These are phyloP conservation scores for Semnornis frantzii DNA, from an alignment of 2,113 vertebrate species.

Conservation along the genomic window DNA sequence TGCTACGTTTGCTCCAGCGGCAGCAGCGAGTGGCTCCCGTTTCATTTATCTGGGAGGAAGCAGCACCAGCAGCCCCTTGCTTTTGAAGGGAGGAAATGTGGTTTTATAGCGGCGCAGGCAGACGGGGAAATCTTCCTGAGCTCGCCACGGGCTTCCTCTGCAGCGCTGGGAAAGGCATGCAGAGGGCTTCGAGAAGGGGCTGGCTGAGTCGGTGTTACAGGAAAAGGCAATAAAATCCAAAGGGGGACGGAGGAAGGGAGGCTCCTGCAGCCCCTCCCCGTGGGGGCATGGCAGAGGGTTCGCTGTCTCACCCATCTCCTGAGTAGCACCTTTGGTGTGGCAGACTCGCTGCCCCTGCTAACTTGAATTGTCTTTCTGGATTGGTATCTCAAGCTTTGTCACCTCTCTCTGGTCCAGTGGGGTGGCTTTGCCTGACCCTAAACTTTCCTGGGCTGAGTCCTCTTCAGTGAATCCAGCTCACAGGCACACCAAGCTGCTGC, in stretches of 20 bases:
- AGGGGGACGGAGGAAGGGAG: not conserved
- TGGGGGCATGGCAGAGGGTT: fast-evolving
- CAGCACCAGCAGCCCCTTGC: not conserved
- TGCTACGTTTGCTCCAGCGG: fast-evolving
- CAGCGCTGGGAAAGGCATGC: not conserved
- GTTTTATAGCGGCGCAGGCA: not conserved
- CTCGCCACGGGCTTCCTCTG: not conserved
- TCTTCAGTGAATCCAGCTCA: not conserved
- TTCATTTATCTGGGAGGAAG: not conserved
- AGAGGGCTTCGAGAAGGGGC: not conserved
- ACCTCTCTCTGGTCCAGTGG: not conserved
- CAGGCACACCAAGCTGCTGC: not conserved
- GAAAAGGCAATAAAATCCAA: not conserved
- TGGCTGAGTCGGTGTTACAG: not conserved
- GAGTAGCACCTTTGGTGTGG: fast-evolving
- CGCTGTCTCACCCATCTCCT: fast-evolving
- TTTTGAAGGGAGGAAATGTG: conserved; percentile 42
- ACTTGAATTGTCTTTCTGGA: not conserved
- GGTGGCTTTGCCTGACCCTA: not conserved
- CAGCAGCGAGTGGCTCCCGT: not conserved
- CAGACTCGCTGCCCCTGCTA: not conserved
- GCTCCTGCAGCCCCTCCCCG: not conserved
- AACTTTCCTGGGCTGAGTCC: not conserved
- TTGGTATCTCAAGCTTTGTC: not conserved
- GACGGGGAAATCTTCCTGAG: conserved; percentile 2